These are phyloP conservation scores for Oopsacas minuta DNA, from an alignment of 37 sponge, comb jelly and placozoan genomes.

Conservation along the genomic window DNA sequence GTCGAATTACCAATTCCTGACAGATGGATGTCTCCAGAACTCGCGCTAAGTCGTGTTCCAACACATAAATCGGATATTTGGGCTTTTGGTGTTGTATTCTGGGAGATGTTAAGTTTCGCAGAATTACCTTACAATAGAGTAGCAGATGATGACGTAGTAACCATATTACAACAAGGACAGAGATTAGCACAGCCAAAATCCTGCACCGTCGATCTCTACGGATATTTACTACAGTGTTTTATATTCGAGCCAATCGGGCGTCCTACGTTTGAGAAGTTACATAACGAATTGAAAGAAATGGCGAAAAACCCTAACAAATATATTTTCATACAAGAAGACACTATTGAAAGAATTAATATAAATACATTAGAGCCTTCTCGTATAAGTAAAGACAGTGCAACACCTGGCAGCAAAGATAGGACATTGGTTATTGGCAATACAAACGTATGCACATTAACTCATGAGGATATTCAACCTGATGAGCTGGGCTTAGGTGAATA, in stretches of 20 bases:
- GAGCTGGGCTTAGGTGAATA: background rate
- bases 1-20: background rate
- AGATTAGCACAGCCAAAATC: background rate
- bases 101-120: slow-evolving; percentile 18
- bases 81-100: background rate
- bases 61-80: background rate
- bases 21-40: slow-evolving; percentile 9
- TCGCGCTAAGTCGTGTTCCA: background rate
- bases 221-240: background rate
- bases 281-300: slow-evolving; percentile 3
- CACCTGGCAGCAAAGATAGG: no score
- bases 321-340: background rate
- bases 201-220: background rate
- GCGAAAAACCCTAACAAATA: background rate
- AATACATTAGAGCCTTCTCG: background rate
- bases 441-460: background rate
- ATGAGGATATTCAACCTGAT: background rate
- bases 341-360: background rate
- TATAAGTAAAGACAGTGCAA: background rate
- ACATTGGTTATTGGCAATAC: background rate
- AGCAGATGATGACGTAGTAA: background rate
- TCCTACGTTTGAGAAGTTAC: background rate
- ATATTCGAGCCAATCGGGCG: background rate
- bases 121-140: background rate
- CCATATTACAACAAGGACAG: background rate